Conservation (phyloP, 2,797 vertebrate species). For the Nyctalus aviator region DNA sequence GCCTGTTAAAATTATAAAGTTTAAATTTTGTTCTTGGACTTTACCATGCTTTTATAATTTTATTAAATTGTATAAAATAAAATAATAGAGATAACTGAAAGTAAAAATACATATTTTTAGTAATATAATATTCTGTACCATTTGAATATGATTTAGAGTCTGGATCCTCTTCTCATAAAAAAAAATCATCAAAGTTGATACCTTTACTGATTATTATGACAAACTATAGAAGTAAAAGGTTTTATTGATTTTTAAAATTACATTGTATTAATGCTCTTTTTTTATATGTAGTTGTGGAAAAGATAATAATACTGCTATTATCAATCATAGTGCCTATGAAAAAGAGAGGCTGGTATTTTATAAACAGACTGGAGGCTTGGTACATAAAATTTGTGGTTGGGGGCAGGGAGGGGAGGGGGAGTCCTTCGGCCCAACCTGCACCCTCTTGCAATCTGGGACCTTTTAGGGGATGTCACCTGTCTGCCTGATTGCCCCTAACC, state of each 20-base stretch:
- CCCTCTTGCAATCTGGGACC: too few species aligned
- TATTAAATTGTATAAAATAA: neutral
- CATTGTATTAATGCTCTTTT: neutral
- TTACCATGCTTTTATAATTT: slow-evolving; percentile 23
- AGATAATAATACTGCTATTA: neutral
- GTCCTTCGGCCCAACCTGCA: too few species aligned
- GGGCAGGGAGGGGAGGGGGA: too few species aligned
- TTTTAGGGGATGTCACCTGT: too few species aligned
- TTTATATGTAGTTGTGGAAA: neutral
- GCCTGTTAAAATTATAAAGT: neutral
- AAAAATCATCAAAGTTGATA: neutral
- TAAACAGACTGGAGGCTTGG: neutral
- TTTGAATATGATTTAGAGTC: neutral
- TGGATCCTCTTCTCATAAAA: neutral
- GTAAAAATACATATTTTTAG: neutral
- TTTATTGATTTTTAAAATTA: slow-evolving; percentile 32
- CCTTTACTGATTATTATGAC: neutral
- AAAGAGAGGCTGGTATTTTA: neutral
- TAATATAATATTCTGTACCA: neutral
- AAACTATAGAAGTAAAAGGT: neutral
- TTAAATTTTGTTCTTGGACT: slow-evolving; percentile 17
- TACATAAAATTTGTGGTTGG: too few species aligned
- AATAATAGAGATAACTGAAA: neutral
- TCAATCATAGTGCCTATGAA: neutral
- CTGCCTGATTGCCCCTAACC: too few species aligned